Conservation (phyloP, 2,797 vertebrate genomes). For the Chelidonichthys spinosus region DNA sequence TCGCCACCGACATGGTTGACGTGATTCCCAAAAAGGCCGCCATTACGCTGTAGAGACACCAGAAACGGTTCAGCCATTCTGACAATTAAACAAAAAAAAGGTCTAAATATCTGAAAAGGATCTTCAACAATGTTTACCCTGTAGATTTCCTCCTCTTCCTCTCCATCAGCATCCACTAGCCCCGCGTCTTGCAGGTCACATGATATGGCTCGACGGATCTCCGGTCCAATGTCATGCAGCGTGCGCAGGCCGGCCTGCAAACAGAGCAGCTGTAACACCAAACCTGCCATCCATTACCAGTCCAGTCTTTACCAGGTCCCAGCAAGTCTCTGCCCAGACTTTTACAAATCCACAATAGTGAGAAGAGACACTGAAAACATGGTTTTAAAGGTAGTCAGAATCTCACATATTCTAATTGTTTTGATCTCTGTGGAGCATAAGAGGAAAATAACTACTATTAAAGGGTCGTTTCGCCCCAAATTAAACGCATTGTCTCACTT, state of each 20-base stretch:
- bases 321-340: not conserved
- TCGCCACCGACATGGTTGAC: constrained; percentile 90
- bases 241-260: constrained; percentile 97
- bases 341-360: not conserved
- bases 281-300: not conserved
- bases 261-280: constrained; percentile 25
- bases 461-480: not conserved
- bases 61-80: not conserved
- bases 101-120: not conserved
- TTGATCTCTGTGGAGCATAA: not conserved
- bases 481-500: not conserved
- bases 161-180: constrained; percentile 89
- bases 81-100: not conserved
- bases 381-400: not conserved
- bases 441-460: not conserved
- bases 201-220: constrained; percentile 97
- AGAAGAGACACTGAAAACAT: not conserved
- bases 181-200: constrained; percentile 99
- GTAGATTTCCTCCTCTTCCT: constrained; percentile 94
- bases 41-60: constrained; percentile 89
- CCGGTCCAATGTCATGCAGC: constrained; percentile 98
- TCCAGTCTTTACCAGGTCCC: not conserved
- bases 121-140: constrained; percentile 86
- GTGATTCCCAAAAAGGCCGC: constrained; percentile 94
- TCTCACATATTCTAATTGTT: not conserved